Base-by-base conservation (phyloP, 2,888 invertebrate genomes). In the Drosophila lacicola region DNA sequence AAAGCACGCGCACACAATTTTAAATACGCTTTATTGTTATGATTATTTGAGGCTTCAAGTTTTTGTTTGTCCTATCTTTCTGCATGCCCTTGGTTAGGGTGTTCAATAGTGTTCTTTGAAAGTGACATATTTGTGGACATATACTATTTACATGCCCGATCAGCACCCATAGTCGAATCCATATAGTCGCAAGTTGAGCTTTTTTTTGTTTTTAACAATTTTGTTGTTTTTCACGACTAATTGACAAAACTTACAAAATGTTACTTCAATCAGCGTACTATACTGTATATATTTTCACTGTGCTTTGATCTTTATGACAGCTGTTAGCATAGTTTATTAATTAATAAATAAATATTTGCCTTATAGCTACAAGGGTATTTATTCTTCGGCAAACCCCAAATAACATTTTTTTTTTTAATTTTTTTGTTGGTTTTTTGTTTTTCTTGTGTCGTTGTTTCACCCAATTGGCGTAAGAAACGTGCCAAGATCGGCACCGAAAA, bases 391-490 rank as follows among this genome's bases (percentile, higher is more conserved):
- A 41, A 41, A 1, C 41, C 2, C 2, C 2, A 41, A 4, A 17
- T n/a, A 11, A 1, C 17, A 17, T 2, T 10, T 50, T 34, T 41
- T 37, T 61, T 55, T 56, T 46, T 8, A 51, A 34, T 21, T 49
- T 50, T 17, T 42, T 10, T 9, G 45, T 49, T 50, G 29, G 4
- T 9, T 62, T 41, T 21, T 17, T 47, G 14, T 49, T 45, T 19
- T 4, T 53, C 50, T 46, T 21, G 56, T 21, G 39, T 56, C 42
- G 62, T 60, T 65, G 75, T 80, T 87, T 81, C 83, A 83, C 89
- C 89, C 85, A 84, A 82, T 88, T 82, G 79, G 70, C 70, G 74
- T 64, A 75, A 69, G 76, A 76, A 85, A 89, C 84, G 89, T 89
- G 89, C 89, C 84, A 85, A 85, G 84, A 85, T 82, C 82, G 75